Conservation (phyloP, 2,888 invertebrate species). For the Tetrapedia diversipes region DNA sequence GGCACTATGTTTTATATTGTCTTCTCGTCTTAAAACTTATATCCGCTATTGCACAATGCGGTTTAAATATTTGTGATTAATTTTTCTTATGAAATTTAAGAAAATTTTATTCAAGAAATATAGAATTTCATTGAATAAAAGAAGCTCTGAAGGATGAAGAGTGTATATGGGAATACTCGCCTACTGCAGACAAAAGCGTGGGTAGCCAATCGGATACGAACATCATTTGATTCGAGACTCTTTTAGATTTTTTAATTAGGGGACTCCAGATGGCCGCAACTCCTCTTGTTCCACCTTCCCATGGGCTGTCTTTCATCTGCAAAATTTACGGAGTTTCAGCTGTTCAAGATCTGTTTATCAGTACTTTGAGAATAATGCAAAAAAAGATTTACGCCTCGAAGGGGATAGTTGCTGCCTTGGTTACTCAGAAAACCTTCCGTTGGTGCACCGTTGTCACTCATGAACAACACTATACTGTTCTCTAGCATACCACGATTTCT, state of each 20-base stretch:
- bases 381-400: constrained; percentile 87
- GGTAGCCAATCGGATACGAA: constrained; percentile 86
- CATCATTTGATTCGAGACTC: constrained; percentile 84
- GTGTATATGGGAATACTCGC: no score
- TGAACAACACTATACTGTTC: constrained; percentile 92
- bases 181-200: constrained; percentile 84
- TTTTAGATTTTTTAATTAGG: constrained; percentile 80
- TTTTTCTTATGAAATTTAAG: no score
- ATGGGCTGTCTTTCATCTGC: constrained; percentile 85
- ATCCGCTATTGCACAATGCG: no score
- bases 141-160: no score
- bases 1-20: no score
- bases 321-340: constrained; percentile 32
- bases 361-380: background rate
- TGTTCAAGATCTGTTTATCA: background rate
- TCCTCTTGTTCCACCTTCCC: constrained; percentile 86
- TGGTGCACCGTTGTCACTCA: constrained; percentile 95
- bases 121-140: no score
- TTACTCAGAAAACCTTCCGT: constrained; percentile 89
- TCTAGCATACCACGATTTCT: constrained; percentile 87
- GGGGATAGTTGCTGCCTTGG: constrained; percentile 91
- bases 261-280: constrained; percentile 85
- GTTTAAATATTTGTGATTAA: no score
- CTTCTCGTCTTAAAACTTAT: no score
- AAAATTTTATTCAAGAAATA: no score